Conservation (phyloP, 2,797 vertebrate species). For the Pogonophryne albipinna region DNA sequence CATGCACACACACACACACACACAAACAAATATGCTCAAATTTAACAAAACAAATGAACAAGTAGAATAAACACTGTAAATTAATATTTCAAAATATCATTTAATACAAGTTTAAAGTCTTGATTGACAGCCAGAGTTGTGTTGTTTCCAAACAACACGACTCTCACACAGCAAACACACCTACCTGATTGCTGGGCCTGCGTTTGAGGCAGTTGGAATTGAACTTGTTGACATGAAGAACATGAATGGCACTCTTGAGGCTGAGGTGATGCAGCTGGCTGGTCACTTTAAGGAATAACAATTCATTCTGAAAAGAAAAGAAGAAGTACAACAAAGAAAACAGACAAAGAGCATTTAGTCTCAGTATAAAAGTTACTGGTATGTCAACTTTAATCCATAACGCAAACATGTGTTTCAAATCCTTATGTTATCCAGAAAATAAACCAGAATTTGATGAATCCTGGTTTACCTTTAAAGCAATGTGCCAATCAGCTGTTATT, state of each 20-base stretch:
- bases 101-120: background rate
- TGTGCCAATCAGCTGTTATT: background rate
- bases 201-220: conserved; percentile 93
- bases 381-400: background rate
- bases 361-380: too few species aligned
- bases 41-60: background rate
- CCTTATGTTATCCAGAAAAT: background rate
- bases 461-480: background rate
- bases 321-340: background rate
- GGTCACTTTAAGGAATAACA: conserved; percentile 96
- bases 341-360: background rate
- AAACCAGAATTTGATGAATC: background rate
- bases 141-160: background rate
- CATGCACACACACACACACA: background rate
- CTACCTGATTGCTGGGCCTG: conserved; percentile 90
- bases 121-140: too few species aligned
- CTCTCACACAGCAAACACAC: conserved; percentile 3
- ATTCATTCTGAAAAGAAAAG: conserved; percentile 88
- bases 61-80: background rate
- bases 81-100: conserved; percentile 52
- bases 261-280: conserved; percentile 98
- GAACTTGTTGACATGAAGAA: conserved; percentile 94
- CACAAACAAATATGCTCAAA: background rate
- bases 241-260: conserved; percentile 96
- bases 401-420: background rate